Evolutionary conservation across 2,113 vertebrate genomes (phyloP).

Genomic region (Stomatorhinus ivindoensis): DNA sequence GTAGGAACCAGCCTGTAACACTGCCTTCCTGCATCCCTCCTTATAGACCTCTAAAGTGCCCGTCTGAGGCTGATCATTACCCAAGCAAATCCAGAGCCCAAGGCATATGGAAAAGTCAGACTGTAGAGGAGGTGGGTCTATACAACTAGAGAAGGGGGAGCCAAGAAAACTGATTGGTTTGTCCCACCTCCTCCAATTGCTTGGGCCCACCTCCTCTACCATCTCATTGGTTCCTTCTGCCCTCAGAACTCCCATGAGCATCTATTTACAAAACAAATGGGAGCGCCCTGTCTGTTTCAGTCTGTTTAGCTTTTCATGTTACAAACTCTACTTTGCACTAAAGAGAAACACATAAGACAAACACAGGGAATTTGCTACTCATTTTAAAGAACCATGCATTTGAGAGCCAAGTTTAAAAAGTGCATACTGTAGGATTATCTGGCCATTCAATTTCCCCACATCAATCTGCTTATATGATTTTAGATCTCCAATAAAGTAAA

Average conservation of each 20-base stretch:
- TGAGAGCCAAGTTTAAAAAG: background rate
- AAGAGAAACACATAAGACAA: background rate
- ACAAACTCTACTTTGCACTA: background rate
- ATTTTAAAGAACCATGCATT: background rate
- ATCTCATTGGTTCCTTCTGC: background rate
- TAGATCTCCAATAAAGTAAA: background rate
- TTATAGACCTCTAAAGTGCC: background rate
- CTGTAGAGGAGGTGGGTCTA: background rate
- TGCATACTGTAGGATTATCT: background rate
- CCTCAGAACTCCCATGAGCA: background rate
- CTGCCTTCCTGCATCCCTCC: background rate
- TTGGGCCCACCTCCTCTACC: background rate
- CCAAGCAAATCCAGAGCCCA: background rate
- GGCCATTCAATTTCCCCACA: background rate
- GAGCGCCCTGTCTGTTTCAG: background rate
- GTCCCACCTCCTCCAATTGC: too few species aligned
- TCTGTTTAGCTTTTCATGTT: background rate
- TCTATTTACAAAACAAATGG: background rate
- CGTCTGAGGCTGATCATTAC: background rate
- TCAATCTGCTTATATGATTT: conserved; percentile 8
- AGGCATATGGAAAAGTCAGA: conserved; percentile 19
- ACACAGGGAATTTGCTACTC: background rate
- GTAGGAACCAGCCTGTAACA: background rate
- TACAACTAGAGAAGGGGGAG: background rate
- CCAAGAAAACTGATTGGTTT: background rate